Evolutionary conservation across 1,140 invertebrate species (phyloP).

Genomic region (Drosophila littoralis): DNA sequence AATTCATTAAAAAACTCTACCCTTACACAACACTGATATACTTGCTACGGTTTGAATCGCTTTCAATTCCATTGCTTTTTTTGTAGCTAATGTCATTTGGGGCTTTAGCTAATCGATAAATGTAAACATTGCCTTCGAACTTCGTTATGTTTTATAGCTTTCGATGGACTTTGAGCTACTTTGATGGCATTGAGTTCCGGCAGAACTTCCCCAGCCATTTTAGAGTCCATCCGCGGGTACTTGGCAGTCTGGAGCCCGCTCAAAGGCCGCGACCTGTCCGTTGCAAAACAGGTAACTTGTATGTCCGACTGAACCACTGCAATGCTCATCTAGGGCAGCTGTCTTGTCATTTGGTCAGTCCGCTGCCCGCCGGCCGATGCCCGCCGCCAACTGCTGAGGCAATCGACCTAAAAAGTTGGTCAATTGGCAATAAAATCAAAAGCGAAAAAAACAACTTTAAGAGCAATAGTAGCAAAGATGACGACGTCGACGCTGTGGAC

Average conservation of each 20-base stretch:
- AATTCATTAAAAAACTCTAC: not conserved
- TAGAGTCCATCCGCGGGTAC: not conserved
- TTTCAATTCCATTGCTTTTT: not conserved
- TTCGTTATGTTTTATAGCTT: constrained; percentile 44
- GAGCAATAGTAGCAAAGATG: constrained; percentile 51
- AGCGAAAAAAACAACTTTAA: constrained; percentile 62
- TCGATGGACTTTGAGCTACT: constrained; percentile 1
- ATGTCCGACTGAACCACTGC: constrained; percentile 12
- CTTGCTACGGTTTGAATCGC: not conserved
- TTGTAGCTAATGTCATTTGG: constrained; percentile 6
- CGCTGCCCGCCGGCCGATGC: constrained; percentile 4
- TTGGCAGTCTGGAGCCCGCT: constrained; percentile 3
- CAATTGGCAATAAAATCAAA: constrained; percentile 83
- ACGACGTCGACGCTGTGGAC: constrained; percentile 15
- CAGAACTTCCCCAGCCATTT: not conserved
- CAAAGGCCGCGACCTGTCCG: constrained; percentile 31
- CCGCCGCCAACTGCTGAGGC: constrained; percentile 36
- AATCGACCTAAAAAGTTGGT: constrained; percentile 80
- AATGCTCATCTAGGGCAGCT: constrained; percentile 66
- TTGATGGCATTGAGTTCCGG: not conserved
- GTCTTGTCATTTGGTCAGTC: constrained; percentile 57
- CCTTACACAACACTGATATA: too few relatives aligned
- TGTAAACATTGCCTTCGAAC: constrained; percentile 17
- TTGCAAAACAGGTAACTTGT: constrained; percentile 42
- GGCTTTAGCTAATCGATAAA: constrained; percentile 28